Evolutionary conservation across 2,888 invertebrate species (phyloP), one percentile per base, ranked within the genome.

Genomic region (Spodoptera exigua): DNA sequence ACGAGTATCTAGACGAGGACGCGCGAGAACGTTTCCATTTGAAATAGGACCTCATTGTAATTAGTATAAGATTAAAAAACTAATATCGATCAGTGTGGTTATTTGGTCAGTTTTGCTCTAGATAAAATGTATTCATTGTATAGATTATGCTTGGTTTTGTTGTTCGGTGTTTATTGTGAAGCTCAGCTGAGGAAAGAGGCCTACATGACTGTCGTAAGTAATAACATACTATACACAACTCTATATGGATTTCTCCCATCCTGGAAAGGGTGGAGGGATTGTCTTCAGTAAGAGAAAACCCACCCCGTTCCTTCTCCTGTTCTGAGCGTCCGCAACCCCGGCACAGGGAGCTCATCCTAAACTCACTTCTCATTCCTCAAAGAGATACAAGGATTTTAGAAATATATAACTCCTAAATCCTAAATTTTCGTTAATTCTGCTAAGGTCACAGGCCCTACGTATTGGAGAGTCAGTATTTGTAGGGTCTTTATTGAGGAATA

Each of bases 201-300:
- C 9, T 70, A 12, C 45, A 68, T 72, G 68, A 49, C 77, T 44
- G 70, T 78, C 41, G 77, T 77, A 10, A 78, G 77, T 77, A 56
- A 27, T 5, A 7, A 27, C 27, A 5, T 27, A 7, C 27, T 16
- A 16, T 0, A 45, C 27, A 44, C 3, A 44, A 37, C n/a, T 3
- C n/a, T 13, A 37, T 10, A 1, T 13, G 5, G 2, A 37, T 1
- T 13, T 14, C 3, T 13, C 5, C 5, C n/a, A n/a, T 3, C 37
- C 2, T 13, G 14, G 10, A 14, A 10, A 13, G 16, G 16, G 14
- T 10, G 7, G 37, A 39, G 7, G n/a, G n/a, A n/a, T n/a, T n/a
- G n/a, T n/a, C n/a, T n/a, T n/a, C n/a, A n/a, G n/a, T n/a, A n/a
- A n/a, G n/a, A n/a, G n/a, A n/a, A n/a, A n/a, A n/a, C n/a, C n/a